Percentiles rank a stretch among this genome's conserved stretches.
These are phyloP conservation scores for Emydoidea blandingii DNA, from an alignment of 2,797 vertebrate genomes.

Conservation along the genomic window DNA sequence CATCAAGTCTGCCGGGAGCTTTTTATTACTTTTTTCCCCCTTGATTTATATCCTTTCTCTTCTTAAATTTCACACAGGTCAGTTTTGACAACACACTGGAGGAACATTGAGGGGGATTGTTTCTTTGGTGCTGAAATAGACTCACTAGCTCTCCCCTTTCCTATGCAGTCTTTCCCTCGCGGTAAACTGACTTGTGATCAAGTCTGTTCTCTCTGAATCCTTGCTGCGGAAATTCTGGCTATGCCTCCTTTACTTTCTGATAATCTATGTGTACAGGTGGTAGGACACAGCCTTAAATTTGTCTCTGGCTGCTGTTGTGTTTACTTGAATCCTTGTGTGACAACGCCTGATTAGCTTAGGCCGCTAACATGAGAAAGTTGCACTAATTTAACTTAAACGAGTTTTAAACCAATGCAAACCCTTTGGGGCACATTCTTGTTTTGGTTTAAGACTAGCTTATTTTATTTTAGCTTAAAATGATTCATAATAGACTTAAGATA, in stretches of 20 bases:
- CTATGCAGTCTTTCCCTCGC: background rate
- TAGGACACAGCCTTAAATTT: conserved; percentile 26
- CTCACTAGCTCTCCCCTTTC: background rate
- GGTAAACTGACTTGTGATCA: background rate
- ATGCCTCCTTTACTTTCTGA: background rate
- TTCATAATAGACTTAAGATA: background rate
- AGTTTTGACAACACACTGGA: conserved; percentile 46
- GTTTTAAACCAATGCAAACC: background rate
- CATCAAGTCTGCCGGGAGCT: conserved; percentile 68
- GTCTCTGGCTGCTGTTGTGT: background rate
- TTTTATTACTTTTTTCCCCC: conserved; percentile 77
- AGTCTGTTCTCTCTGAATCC: background rate
- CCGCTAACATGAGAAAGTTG: background rate
- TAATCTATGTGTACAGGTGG: background rate
- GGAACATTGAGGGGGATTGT: conserved; percentile 28
- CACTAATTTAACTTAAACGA: background rate
- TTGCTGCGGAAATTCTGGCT: background rate
- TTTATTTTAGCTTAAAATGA: background rate
- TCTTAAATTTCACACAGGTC: conserved; percentile 64
- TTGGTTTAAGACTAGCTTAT: background rate
- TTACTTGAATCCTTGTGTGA: background rate
- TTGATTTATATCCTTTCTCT: conserved; percentile 76
- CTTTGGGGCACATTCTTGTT: background rate
- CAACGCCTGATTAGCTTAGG: conserved; percentile 37
- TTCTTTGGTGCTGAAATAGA: conserved; percentile 69